phyloP scores from a whole-genome alignment of 2,113 vertebrate species.

The Chaenocephalus aceratus region DNA sequence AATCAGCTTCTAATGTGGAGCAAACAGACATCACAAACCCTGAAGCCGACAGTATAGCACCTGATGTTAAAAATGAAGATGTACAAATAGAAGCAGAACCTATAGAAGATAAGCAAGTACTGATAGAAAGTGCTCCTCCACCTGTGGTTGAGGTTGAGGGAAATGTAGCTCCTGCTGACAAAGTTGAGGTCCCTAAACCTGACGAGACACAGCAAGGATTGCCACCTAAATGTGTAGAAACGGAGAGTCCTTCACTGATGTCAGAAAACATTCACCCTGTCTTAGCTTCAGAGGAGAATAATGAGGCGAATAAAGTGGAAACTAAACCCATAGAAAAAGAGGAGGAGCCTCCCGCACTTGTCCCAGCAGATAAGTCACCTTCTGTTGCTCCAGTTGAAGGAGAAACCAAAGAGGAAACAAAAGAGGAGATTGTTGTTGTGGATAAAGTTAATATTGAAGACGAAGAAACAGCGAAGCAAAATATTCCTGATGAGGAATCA shows the following conservation, averaged over 20 bases:
- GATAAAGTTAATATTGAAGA: constrained; percentile 11
- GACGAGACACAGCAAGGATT: constrained; percentile 12
- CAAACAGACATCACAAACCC: constrained; percentile 4
- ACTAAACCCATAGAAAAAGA: constrained; percentile 26
- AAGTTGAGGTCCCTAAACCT: constrained; percentile 15
- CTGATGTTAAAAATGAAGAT: constrained; percentile 20
- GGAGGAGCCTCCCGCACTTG: not conserved
- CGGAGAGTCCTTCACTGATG: not conserved
- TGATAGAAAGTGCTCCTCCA: not conserved
- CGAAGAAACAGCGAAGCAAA: not conserved
- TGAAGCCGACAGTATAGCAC: constrained; percentile 2
- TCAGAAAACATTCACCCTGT: constrained; percentile 16
- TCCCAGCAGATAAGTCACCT: not conserved
- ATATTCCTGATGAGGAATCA: constrained; percentile 20
- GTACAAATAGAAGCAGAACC: constrained; percentile 31
- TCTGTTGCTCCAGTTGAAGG: constrained; percentile 5
- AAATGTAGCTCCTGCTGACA: constrained; percentile 7
- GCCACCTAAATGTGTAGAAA: constrained; percentile 6
- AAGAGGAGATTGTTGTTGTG: not conserved
- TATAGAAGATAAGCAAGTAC: not conserved
- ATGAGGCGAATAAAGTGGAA: constrained; percentile 28
- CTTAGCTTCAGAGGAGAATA: constrained; percentile 9
- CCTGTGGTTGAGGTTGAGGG: constrained; percentile 18
- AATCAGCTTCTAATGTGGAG: constrained; percentile 1
- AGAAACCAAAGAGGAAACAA: constrained; percentile 27